Base-by-base conservation (phyloP, 2,888 invertebrate species). In the Steinernema hermaphroditum region DNA sequence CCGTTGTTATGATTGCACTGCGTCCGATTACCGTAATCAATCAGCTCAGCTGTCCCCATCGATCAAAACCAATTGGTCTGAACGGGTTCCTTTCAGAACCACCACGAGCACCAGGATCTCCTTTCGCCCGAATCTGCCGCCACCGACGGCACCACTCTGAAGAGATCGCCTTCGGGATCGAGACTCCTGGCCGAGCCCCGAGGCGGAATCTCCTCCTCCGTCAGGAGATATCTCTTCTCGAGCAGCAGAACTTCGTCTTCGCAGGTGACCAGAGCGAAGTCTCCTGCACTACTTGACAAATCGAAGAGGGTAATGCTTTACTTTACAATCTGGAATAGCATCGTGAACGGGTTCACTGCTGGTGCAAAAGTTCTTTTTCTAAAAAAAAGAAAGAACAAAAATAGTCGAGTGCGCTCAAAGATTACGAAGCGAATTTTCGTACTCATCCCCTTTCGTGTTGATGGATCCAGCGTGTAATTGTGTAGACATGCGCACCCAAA, bases 21-120 rank as follows among this genome's bases (percentile, higher is more conserved):
- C 22, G 27, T 54, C 54, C 54, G 54, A 54, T 54, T 54, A 54
- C 54, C 54, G 54, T 54, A 54, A 54, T 54, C 54, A 9, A 54
- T 24, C 54, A 54, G 54, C 27, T 14, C 12, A 27, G 6, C 27
- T 27, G 22, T 22, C 27, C 12, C 4, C 22, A 54, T 54, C 54
- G 54, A 54, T 54, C 54, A 54, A 54, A 54, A 24, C 54, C 22
- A 54, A 54, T 54, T 54, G 54, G 54, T 6, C 19, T 54, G 22
- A 27, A 54, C 54, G 6, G 54, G 24, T 54, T 54, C 24, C 2
- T 54, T 54, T 54, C 27, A 54, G 54, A 54, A 27, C 27, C 27
- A 54, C 54, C 22, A 27, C 27, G 27, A 37, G 37, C 37, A 54
- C 54, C 54, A 54, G 12, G 54, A 54, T 24, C 54, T 54, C 24